Evolutionary conservation across 2,113 vertebrate species (phyloP), one percentile per base, ranked within the genome.

Genomic region (Polypterus bichir): DNA sequence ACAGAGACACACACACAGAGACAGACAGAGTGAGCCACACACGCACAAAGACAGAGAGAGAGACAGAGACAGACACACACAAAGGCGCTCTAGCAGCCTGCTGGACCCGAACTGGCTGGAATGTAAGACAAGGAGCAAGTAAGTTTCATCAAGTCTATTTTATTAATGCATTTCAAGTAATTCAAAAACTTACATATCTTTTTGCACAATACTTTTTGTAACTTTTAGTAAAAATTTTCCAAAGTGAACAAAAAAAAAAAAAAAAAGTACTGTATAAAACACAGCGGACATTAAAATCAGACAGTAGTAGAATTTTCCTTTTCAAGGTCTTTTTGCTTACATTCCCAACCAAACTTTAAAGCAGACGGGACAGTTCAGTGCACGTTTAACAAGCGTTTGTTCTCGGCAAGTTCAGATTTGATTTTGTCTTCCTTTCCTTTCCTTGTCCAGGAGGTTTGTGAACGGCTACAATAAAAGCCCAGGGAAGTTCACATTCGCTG

Each of bases 151-250:
- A 91, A 86, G 76, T 93, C 85, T 89, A 86, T 87, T 83, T 93
- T 97, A 94, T 95, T 97, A 90, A 92, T 88, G 88, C 84, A 91
- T 90, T 93, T 96, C 91, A 94, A 93, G 90, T 93, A 78, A 61
- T 94, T 93, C 75, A 90, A 92, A 92, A 88, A 86, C 86, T 85
- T 78, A 89, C 81, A 98, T 92, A 79, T 64, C 88, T 75, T 88
- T 72, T 88, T 85, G 82, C 84, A 92, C 85, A 92, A 95, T 87
- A 88, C 79, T 82, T 89, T 96, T 88, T 87, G 83, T 81, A 88
- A 89, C 80, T 86, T 85, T 89, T 86, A 88, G 84, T 81, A 90
- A 86, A 91, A 89, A 89, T 96, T 94, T 83, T 84, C 77, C 78
- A 87, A 91, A 90, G 79, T 84, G 86, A 90, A 89, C 81, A 59